Conservation (phyloP, 2,797 vertebrate species). For the Aulostomus chinensis region DNA sequence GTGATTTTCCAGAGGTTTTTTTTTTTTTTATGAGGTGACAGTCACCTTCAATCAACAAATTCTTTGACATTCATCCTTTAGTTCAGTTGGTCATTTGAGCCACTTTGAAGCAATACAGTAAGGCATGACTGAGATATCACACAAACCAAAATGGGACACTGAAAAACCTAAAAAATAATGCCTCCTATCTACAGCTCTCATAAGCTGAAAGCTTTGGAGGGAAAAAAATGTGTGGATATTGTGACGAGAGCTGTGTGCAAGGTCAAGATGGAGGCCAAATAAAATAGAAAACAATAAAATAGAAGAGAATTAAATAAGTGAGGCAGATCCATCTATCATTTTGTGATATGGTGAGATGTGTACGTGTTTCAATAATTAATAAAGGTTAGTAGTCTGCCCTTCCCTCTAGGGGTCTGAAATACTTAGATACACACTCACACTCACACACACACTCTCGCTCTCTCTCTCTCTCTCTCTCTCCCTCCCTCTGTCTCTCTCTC, state of each 20-base stretch:
- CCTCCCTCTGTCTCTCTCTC: conserved; percentile 8
- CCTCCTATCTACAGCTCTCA: too few relatives aligned
- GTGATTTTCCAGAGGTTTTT: too few relatives aligned
- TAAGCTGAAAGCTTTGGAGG: too few relatives aligned
- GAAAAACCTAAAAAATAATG: too few relatives aligned
- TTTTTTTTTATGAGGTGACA: too few relatives aligned
- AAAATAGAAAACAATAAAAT: not conserved
- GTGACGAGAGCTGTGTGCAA: not conserved
- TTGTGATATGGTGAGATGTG: conserved; percentile 36
- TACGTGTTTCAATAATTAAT: conserved; percentile 90
- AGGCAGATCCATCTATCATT: conserved; percentile 46
- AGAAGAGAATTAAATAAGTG: conserved; percentile 7
- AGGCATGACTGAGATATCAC: too few relatives aligned
- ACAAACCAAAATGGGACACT: too few relatives aligned
- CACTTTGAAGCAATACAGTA: too few relatives aligned
- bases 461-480: conserved; percentile 5
- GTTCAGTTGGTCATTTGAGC: too few relatives aligned
- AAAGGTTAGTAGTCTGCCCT: conserved; percentile 81
- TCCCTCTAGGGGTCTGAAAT: conserved; percentile 52
- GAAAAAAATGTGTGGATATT: not conserved
- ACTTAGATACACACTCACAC: conserved; percentile 1
- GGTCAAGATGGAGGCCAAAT: not conserved
- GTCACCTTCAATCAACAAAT: too few relatives aligned
- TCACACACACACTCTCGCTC: not conserved
- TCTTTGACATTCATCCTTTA: too few relatives aligned